Base-by-base conservation (phyloP, 2,888 invertebrate genomes). In the Catocala fraxini region DNA sequence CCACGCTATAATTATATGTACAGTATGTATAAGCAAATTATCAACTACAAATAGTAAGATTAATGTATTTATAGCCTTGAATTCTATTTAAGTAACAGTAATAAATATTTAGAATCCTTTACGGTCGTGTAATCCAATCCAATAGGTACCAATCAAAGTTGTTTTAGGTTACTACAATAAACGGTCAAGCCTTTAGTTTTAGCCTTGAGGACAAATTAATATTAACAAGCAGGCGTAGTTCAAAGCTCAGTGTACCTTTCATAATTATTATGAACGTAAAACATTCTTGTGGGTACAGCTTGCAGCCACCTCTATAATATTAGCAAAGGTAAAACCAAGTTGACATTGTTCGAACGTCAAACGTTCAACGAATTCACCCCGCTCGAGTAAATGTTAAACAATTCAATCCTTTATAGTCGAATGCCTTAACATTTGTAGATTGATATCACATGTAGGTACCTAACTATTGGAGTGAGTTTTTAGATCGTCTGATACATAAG, bases 401-500 rank as follows among this genome's bases (percentile, higher is more conserved):
- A 45, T 62, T 63, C 59, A 63, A 63, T 59, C 58, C 49, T 45
- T 43, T 68, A 62, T 61, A 41, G 59, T 57, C 63, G 12, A 48
- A 56, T 56, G 39, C 41, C 13, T 45, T 66, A 47, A 70, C 63
- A 68, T 66, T 67, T 67, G 49, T 52, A 62, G 60, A 76, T 71
- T n/a, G 45, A 65, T 51, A 76, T 76, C 66, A 58, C 51, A 61
- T 71, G 49, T 42, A 62, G n/a, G 43, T 63, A 68, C 70, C 46
- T 43, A 71, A 65, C 63, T 75, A 75, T 73, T 55, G 58, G 34
- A 71, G 63, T 59, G 33, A 66, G 73, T 68, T 67, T 59, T 52
- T 35, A 75, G 71, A 71, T 81, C 62, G 70, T 56, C 63, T 59
- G 79, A 80, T 81, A 80, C 70, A 74, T 71, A 79, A 73, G 75